Conservation (phyloP, 2,113 vertebrate genomes). For the Lonchura striata region DNA sequence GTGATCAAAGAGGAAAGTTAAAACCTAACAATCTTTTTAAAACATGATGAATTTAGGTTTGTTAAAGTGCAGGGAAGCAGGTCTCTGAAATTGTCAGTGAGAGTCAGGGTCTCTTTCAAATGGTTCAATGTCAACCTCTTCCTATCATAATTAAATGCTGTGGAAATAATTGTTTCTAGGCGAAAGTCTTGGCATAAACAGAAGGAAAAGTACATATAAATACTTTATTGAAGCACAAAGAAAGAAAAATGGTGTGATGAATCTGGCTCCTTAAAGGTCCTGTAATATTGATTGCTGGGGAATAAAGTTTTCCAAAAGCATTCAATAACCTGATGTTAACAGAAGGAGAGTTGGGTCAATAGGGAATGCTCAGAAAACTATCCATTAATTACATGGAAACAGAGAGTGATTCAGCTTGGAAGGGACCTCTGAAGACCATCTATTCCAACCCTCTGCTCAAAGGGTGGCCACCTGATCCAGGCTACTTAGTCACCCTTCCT, state of each 20-base stretch:
- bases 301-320: not conserved
- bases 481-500: not conserved
- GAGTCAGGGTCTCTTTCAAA: not conserved
- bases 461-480: not conserved
- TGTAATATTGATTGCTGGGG: not conserved
- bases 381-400: not conserved
- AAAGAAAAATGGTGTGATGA: not conserved
- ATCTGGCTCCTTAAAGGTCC: not conserved
- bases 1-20: not conserved
- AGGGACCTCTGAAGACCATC: not conserved
- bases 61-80: not conserved
- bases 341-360: not conserved
- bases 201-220: not conserved
- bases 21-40: not conserved
- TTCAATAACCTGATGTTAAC: not conserved
- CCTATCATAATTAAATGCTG: not conserved
- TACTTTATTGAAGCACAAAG: not conserved
- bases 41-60: not conserved
- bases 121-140: not conserved
- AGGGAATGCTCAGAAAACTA: not conserved
- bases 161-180: not conserved
- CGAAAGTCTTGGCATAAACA: not conserved
- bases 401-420: not conserved
- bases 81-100: not conserved
- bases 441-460: not conserved